phyloP scores from a whole-genome alignment of 2,797 vertebrate species.

The Cuculus canorus region DNA sequence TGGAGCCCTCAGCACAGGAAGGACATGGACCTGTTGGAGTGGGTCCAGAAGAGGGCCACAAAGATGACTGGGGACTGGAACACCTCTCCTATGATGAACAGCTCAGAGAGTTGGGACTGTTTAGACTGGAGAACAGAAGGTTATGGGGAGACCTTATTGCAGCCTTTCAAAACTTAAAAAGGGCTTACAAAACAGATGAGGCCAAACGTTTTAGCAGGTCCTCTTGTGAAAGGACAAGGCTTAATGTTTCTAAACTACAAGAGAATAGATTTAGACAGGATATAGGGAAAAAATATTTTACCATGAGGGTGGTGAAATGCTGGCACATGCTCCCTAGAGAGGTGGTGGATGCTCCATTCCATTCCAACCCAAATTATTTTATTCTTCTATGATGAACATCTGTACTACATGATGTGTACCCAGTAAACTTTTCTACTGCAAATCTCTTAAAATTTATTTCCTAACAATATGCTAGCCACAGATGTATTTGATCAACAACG shows the following conservation, averaged over 20 bases:
- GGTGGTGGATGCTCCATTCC: neutral
- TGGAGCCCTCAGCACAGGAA: neutral
- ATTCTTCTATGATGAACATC: neutral
- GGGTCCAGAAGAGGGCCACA: neutral
- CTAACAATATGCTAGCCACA: neutral
- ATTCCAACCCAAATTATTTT: neutral
- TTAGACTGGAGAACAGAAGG: neutral
- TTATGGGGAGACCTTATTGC: accelerated
- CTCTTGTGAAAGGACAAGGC: neutral
- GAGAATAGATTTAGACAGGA: neutral
- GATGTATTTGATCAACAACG: neutral
- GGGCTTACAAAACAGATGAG: neutral
- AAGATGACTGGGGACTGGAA: neutral
- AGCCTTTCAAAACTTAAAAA: neutral
- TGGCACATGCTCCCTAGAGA: neutral
- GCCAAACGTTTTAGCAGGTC: neutral
- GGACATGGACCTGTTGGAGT: neutral
- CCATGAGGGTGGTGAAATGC: neutral
- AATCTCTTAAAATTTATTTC: neutral
- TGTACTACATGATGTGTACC: neutral
- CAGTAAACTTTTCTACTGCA: neutral
- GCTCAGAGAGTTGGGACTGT: neutral
- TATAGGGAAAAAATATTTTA: neutral
- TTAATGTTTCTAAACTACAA: neutral
- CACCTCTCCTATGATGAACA: neutral